Percentiles rank a stretch among this genome's conserved stretches.
phyloP scores from a whole-genome alignment of 2,113 vertebrate species.

The Pontoporia blainvillei region DNA sequence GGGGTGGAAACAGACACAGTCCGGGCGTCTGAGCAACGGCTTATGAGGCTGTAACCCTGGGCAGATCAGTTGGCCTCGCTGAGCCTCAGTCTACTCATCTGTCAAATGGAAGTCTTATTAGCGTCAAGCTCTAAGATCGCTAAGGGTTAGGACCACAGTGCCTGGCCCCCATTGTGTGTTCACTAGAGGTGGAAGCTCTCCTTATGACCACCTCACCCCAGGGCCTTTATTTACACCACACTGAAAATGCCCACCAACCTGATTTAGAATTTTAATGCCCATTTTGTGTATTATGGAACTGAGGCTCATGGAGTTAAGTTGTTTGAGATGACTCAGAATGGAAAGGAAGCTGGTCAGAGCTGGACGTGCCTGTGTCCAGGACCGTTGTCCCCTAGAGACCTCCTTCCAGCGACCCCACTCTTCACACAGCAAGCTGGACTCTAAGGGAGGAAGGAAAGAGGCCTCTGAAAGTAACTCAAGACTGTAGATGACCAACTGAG shows the following conservation, averaged over 20 bases:
- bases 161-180: not conserved
- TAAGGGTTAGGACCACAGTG: not conserved
- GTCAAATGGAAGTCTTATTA: not conserved
- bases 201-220: not conserved
- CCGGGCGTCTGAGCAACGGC: not conserved
- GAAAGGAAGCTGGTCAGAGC: not conserved
- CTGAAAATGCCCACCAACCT: not conserved
- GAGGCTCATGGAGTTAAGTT: not conserved
- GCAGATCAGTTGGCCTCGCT: not conserved
- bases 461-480: not conserved
- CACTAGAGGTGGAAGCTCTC: not conserved
- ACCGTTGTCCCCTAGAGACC: not conserved
- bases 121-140: not conserved
- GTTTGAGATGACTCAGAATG: not conserved
- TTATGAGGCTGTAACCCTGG: too few relatives aligned
- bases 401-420: not conserved
- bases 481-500: rapidly evolving
- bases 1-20: rapidly evolving
- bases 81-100: not conserved
- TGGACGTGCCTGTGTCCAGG: not conserved
- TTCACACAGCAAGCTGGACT: not conserved
- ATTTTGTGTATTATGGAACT: not conserved
- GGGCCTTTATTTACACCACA: not conserved
- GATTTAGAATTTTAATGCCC: not conserved
- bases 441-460: not conserved